These are phyloP conservation scores for Aleiodes sp. DNA, from an alignment of 1,140 invertebrate species.

Conservation along the genomic window DNA sequence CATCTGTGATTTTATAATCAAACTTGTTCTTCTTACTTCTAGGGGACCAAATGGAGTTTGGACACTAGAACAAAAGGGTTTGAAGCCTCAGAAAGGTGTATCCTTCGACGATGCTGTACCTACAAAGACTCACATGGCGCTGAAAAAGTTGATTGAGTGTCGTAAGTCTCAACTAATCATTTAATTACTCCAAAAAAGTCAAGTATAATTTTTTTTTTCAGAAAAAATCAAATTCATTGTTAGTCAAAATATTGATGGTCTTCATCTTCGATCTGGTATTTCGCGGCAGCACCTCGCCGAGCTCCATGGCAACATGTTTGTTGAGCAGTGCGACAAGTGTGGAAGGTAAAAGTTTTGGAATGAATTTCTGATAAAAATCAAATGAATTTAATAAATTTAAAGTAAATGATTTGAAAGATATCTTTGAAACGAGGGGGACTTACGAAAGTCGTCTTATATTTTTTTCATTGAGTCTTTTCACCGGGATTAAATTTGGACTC, in stretches of 20 bases:
- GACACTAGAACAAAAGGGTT: constrained; percentile 94
- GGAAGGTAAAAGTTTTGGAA: constrained; percentile 71
- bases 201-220: constrained; percentile 41
- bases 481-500: no score
- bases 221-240: constrained; percentile 87
- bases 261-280: constrained; percentile 92
- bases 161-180: constrained; percentile 53
- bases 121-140: constrained; percentile 93
- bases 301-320: constrained; percentile 98
- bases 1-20: constrained; percentile 3
- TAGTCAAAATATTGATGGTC: constrained; percentile 98
- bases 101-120: constrained; percentile 94
- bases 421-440: no score
- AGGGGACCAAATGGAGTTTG: constrained; percentile 97
- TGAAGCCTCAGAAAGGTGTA: constrained; percentile 84
- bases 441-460: no score
- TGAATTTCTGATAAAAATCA: background rate
- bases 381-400: no score
- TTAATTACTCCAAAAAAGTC: background rate
- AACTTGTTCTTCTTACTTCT: constrained; percentile 3
- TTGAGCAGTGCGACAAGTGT: constrained; percentile 93
- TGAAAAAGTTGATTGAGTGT: constrained; percentile 81
- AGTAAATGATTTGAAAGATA: constrained; percentile 30
- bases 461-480: no score
- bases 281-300: constrained; percentile 84